A percentile compares a stretch with the other conserved stretches of the same genome.
Conservation (phyloP, 2,888 invertebrate species). For the Cheilosia pagana region DNA sequence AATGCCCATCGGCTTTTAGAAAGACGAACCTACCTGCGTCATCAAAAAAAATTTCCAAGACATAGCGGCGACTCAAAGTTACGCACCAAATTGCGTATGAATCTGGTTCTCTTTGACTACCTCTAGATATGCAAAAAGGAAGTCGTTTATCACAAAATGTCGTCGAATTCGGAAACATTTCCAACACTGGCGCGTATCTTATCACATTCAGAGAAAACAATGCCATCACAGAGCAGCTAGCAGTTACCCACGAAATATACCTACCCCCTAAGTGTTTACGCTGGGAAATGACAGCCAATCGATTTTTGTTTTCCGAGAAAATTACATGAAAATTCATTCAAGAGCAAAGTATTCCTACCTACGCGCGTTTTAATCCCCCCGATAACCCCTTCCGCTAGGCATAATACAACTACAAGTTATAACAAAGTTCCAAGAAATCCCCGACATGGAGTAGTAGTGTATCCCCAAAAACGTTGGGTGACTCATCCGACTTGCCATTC, state of each 20-base stretch:
- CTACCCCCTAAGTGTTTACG: slow-evolving; percentile 5
- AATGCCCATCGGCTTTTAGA: slow-evolving; percentile 16
- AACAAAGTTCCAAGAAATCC: slow-evolving; percentile 68
- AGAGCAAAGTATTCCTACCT: slow-evolving; percentile 27
- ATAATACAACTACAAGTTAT: slow-evolving; percentile 21
- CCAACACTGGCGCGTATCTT: slow-evolving; percentile 9
- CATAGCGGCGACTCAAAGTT: slow-evolving; percentile 29
- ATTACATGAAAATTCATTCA: slow-evolving; percentile 57
- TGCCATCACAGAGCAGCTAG: slow-evolving; percentile 6
- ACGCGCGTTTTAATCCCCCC: slow-evolving; percentile 32
- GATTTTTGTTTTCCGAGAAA: slow-evolving; percentile 58
- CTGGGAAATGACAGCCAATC: slow-evolving; percentile 7
- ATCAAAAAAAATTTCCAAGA: slow-evolving; percentile 33
- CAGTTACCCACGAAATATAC: slow-evolving; percentile 24
- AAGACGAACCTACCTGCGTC: slow-evolving; percentile 16
- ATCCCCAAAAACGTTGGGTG: slow-evolving; percentile 70
- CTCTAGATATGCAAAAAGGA: slow-evolving; percentile 6
- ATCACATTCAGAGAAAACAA: slow-evolving; percentile 21
- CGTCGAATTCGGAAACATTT: neutral
- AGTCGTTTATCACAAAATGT: slow-evolving; percentile 9
- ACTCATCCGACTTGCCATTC: slow-evolving; percentile 68
- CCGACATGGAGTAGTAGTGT: slow-evolving; percentile 36
- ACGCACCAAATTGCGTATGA: slow-evolving; percentile 16
- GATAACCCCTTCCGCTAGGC: slow-evolving; percentile 1
- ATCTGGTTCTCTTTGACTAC: neutral